These are phyloP conservation scores for Drosophila watanabei DNA, from an alignment of 1,140 invertebrate species.

Conservation along the genomic window DNA sequence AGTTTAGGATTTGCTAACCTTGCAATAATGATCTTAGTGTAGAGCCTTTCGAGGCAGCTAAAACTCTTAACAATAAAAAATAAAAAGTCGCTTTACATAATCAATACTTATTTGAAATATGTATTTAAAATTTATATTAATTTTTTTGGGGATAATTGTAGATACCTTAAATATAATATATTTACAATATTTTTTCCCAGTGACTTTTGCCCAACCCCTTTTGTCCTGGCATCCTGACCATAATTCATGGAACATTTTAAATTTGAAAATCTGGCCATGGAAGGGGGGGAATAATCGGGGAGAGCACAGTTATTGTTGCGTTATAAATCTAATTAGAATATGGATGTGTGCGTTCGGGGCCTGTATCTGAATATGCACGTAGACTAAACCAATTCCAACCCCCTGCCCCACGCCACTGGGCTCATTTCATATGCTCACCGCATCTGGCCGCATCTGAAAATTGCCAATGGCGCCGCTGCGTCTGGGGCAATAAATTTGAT, in stretches of 20 bases:
- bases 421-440: conserved; percentile 81
- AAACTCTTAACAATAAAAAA: too few relatives aligned
- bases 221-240: conserved; percentile 48
- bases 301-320: conserved; percentile 65
- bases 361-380: conserved; percentile 59
- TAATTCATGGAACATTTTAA: conserved; percentile 73
- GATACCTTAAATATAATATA: too few relatives aligned
- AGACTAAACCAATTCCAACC: conserved; percentile 43
- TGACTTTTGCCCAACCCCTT: conserved; percentile 19
- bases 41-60: too few relatives aligned
- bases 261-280: conserved; percentile 58
- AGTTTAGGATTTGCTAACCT: too few relatives aligned
- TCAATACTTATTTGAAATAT: too few relatives aligned
- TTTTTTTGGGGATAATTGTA: too few relatives aligned
- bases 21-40: too few relatives aligned
- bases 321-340: conserved; percentile 83
- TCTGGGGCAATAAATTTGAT: conserved; percentile 82
- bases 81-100: too few relatives aligned
- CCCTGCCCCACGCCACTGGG: neutral
- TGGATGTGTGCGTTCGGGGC: conserved; percentile 45
- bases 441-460: conserved; percentile 80
- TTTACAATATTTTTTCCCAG: neutral
- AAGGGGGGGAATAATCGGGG: conserved; percentile 9
- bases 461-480: conserved; percentile 79
- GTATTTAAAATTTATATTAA: too few relatives aligned